Evolutionary conservation across 2,113 vertebrate species (phyloP).

Genomic region (Psettodes erumei): DNA sequence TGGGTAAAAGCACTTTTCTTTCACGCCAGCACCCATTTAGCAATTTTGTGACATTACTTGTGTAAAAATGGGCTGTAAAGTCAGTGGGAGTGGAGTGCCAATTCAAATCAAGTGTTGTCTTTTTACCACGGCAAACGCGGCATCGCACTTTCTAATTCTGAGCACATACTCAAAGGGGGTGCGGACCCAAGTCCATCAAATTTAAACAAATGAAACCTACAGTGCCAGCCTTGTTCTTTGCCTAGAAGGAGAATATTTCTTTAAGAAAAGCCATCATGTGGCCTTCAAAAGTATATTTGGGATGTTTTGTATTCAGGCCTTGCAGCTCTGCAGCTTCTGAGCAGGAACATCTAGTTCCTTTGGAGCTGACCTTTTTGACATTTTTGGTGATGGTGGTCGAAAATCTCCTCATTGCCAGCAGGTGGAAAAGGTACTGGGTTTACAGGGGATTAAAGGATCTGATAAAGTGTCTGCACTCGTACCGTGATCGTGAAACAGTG

Average conservation of each 20-base stretch:
- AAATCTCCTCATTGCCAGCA: slow-evolving; percentile 2
- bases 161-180: not conserved
- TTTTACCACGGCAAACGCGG: not conserved
- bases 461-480: not conserved
- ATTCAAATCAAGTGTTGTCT: slow-evolving; percentile 20
- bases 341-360: slow-evolving; percentile 16
- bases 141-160: slow-evolving; percentile 2
- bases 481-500: not conserved
- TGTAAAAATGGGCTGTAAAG: slow-evolving; percentile 23
- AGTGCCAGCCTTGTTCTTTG: not conserved
- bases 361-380: slow-evolving; percentile 8
- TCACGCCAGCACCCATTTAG: not conserved
- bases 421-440: not conserved
- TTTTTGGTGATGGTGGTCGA: slow-evolving; percentile 5
- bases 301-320: slow-evolving; percentile 32
- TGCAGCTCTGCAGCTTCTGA: slow-evolving; percentile 26
- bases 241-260: not conserved
- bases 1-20: slow-evolving; percentile 7
- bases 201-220: not conserved
- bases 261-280: not conserved
- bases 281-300: not conserved
- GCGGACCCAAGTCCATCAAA: slow-evolving; percentile 2
- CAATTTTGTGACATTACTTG: slow-evolving; percentile 25
- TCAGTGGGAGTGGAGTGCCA: slow-evolving; percentile 17
- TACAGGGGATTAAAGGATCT: not conserved